Conservation (phyloP, 2,797 vertebrate species). For the Enteromius treurensis region DNA sequence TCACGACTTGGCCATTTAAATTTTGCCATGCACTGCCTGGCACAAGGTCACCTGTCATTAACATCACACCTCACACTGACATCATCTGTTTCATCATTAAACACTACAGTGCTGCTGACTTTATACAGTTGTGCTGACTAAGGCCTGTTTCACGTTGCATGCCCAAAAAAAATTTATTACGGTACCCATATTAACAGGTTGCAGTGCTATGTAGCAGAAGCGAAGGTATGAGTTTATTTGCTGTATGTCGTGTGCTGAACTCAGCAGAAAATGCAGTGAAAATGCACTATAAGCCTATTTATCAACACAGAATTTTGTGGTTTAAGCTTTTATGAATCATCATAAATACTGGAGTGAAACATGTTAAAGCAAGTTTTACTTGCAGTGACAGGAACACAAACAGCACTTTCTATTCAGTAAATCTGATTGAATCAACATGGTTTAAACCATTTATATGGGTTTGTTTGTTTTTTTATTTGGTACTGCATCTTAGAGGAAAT, state of each 20-base stretch:
- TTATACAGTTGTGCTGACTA: neutral
- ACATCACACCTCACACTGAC: neutral
- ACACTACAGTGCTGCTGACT: neutral
- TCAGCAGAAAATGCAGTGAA: neutral
- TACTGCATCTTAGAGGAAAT: neutral
- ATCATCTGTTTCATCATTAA: neutral
- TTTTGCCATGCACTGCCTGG: neutral
- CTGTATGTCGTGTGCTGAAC: neutral
- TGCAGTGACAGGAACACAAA: neutral
- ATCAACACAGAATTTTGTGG: neutral
- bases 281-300: neutral
- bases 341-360: neutral
- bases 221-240: neutral
- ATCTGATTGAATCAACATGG: neutral
- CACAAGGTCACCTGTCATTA: neutral
- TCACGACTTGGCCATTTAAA: neutral
- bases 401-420: slow-evolving; percentile 1
- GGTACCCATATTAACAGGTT: slow-evolving; percentile 1
- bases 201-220: neutral
- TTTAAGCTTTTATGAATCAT: slow-evolving; percentile 5
- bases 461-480: neutral
- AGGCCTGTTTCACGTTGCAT: neutral
- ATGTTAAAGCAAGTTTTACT: neutral
- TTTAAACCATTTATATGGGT: neutral
- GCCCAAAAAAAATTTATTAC: neutral